phyloP scores from a whole-genome alignment of 2,113 vertebrate genomes.

The Genyomyrus donnyi region DNA sequence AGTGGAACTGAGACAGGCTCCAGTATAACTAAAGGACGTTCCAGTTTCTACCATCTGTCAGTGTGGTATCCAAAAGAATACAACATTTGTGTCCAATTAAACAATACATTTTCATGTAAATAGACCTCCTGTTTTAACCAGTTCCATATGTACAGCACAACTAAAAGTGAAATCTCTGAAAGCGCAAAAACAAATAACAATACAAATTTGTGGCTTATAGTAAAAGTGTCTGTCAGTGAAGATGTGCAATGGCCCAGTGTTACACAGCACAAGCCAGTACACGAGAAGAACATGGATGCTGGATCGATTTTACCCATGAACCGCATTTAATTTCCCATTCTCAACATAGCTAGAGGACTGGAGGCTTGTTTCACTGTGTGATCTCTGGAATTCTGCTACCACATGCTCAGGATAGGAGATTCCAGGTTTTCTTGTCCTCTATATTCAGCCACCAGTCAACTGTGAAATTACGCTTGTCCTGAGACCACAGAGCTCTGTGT shows the following conservation, averaged over 20 bases:
- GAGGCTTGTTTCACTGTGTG: background rate
- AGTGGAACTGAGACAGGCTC: no score
- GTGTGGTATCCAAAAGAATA: constrained; percentile 7
- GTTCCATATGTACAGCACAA: background rate
- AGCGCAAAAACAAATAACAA: background rate
- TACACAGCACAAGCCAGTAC: background rate
- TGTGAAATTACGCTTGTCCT: background rate
- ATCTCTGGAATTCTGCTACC: background rate
- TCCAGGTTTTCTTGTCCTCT: background rate
- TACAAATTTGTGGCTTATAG: background rate
- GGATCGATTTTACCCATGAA: background rate
- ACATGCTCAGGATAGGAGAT: background rate
- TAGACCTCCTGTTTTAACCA: background rate
- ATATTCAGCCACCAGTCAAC: background rate
- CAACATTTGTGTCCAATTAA: background rate
- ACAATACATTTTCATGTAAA: background rate
- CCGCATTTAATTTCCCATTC: background rate
- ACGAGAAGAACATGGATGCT: background rate
- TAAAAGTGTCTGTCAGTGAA: background rate
- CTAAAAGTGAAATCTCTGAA: background rate
- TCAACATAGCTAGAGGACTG: background rate
- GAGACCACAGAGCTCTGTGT: background rate
- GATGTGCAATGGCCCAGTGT: background rate
- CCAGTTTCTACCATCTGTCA: background rate
- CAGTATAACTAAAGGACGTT: background rate